Evolutionary conservation across 23 tunicate species (phyloP).

Genomic region (Botrylloides violaceus): DNA sequence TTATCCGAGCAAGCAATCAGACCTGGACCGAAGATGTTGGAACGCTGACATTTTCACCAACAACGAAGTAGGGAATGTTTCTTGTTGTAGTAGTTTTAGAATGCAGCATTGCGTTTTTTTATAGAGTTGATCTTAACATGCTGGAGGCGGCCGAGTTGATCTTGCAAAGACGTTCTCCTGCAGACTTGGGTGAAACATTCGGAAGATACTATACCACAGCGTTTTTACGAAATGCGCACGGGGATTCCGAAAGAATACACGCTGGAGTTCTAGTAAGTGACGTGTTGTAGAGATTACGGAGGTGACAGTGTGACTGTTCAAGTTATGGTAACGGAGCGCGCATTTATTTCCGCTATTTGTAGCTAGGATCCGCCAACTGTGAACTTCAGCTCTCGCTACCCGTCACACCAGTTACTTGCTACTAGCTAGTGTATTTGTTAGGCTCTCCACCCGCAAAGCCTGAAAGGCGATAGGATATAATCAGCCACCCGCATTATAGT

Average conservation of each 20-base stretch:
- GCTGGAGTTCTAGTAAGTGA: constrained; percentile 15
- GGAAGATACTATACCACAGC: constrained; percentile 18
- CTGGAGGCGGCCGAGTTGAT: constrained; percentile 27
- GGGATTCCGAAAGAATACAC: not conserved
- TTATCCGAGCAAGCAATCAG: not conserved
- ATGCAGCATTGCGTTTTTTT: not conserved
- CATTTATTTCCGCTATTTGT: no score
- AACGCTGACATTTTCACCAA: not conserved
- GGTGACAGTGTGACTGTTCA: no score
- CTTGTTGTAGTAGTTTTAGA: not conserved
- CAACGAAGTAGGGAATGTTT: not conserved
- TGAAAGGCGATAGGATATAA: no score
- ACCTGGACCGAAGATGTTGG: not conserved
- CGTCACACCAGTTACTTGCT: no score
- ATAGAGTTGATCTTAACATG: not conserved
- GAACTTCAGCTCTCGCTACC: no score
- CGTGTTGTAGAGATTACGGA: no score
- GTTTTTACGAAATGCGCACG: not conserved
- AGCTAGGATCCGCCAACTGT: no score
- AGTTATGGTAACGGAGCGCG: no score
- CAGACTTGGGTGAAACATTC: constrained; percentile 26
- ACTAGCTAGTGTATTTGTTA: no score
- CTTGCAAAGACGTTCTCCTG: constrained; percentile 3
- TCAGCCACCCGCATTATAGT: no score
- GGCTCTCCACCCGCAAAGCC: no score